Percentiles rank a stretch among this genome's conserved stretches.
Evolutionary conservation across 2,888 invertebrate genomes (phyloP).

Genomic region (Cerceris rybyensis): DNA sequence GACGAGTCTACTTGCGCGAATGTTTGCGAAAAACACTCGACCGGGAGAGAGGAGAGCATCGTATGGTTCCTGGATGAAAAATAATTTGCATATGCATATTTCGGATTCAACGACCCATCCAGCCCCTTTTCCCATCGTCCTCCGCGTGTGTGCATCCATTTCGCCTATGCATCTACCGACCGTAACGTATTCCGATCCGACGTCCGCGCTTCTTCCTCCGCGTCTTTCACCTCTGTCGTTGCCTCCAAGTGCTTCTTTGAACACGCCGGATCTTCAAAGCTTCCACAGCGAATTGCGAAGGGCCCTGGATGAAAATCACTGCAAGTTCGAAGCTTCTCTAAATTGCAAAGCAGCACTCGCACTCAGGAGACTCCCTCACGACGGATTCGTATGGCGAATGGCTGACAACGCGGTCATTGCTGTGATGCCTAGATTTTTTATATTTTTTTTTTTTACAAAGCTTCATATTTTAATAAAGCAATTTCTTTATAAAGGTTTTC

Average conservation of each 20-base stretch:
- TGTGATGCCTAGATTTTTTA: too few species aligned
- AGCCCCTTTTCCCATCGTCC: conserved; percentile 11
- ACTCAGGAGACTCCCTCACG: too few species aligned
- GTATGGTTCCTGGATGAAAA: conserved; percentile 49
- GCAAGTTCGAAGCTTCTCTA: conserved; percentile 50
- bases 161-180: background rate
- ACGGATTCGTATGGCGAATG: too few species aligned
- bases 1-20: conserved; percentile 27
- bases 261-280: conserved; percentile 34
- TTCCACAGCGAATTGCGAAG: conserved; percentile 50
- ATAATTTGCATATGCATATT: conserved; percentile 68
- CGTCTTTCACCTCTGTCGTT: conserved; percentile 7
- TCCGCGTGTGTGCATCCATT: background rate
- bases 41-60: conserved; percentile 31
- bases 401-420: too few species aligned
- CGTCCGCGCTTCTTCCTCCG: conserved; percentile 5
- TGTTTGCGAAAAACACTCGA: conserved; percentile 55
- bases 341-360: conserved; percentile 56
- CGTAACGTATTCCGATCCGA: background rate
- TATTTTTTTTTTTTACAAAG: too few species aligned
- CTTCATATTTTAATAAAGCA: too few species aligned
- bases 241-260: conserved; percentile 39
- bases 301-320: conserved; percentile 58
- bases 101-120: conserved; percentile 38
- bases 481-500: too few species aligned